A percentile compares a stretch with the other conserved stretches of the same genome.
These are phyloP conservation scores for Chrysocyon brachyurus DNA, from an alignment of 2,797 vertebrate species.

Conservation along the genomic window DNA sequence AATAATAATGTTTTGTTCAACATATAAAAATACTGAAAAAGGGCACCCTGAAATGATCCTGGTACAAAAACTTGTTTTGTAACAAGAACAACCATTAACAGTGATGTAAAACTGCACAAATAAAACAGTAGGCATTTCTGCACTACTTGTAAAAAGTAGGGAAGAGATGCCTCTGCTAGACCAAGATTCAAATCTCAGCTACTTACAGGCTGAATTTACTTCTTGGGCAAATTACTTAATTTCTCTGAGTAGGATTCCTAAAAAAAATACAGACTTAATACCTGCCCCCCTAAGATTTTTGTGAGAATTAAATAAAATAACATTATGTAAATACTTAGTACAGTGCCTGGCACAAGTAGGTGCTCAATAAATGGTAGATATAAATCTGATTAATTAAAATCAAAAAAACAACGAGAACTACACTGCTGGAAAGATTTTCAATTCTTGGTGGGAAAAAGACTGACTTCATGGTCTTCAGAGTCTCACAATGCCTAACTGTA, in stretches of 20 bases:
- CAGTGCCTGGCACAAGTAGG: slow-evolving; percentile 16
- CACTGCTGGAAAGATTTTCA: slow-evolving; percentile 40
- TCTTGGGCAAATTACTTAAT: slow-evolving; percentile 60
- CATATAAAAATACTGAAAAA: slow-evolving; percentile 33
- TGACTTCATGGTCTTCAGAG: neutral
- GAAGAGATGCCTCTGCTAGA: neutral
- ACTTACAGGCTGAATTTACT: neutral
- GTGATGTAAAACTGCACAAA: slow-evolving; percentile 16
- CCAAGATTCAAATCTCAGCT: slow-evolving; percentile 43
- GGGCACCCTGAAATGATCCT: slow-evolving; percentile 5
- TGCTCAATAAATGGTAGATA: slow-evolving; percentile 69
- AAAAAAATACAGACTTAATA: slow-evolving; percentile 53
- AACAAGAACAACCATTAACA: slow-evolving; percentile 47
- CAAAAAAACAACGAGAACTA: slow-evolving; percentile 48
- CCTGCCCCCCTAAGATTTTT: slow-evolving; percentile 49
- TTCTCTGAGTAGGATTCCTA: slow-evolving; percentile 56
- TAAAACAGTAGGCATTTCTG: slow-evolving; percentile 22
- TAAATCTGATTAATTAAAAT: slow-evolving; percentile 40
- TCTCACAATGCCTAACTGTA: neutral
- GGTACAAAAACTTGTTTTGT: neutral
- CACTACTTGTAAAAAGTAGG: slow-evolving; percentile 16
- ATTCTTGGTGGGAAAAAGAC: slow-evolving; percentile 52
- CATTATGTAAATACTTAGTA: slow-evolving; percentile 44
- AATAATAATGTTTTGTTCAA: neutral
- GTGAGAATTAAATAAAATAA: slow-evolving; percentile 75